phyloP scores from a whole-genome alignment of 2,797 vertebrate genomes.

The Anisognathus igniventris region DNA sequence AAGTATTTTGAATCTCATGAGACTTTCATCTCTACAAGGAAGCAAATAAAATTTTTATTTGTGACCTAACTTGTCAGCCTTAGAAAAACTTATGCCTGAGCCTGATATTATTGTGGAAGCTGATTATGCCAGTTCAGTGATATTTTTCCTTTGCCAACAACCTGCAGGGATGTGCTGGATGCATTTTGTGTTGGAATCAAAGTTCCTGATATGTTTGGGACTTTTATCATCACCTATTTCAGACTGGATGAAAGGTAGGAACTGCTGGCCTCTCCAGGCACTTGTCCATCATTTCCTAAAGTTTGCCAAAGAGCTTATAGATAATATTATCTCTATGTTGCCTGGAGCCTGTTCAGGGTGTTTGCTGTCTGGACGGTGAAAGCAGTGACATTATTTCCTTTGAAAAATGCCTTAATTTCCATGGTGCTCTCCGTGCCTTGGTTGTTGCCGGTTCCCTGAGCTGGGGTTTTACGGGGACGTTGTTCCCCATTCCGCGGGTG shows the following conservation, averaged over 20 bases:
- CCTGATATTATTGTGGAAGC: background rate
- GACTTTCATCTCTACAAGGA: background rate
- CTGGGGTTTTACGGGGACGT: rapidly evolving
- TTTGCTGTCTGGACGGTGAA: background rate
- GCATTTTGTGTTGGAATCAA: background rate
- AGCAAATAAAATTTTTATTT: background rate
- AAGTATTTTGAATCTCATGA: background rate
- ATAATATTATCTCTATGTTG: background rate
- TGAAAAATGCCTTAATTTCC: background rate
- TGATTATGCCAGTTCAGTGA: background rate
- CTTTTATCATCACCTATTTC: background rate
- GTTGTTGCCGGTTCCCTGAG: background rate
- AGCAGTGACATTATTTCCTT: background rate
- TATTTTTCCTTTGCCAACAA: background rate
- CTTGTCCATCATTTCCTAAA: background rate
- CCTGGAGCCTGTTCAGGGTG: background rate
- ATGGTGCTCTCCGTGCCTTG: rapidly evolving
- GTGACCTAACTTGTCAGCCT: background rate
- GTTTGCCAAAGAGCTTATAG: background rate
- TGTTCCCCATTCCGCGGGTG: rapidly evolving
- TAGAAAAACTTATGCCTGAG: background rate
- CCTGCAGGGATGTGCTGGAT: background rate
- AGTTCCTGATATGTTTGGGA: background rate
- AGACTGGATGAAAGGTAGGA: background rate
- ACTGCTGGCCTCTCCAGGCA: background rate